Base-by-base conservation (phyloP, 2,888 invertebrate genomes). In the Melikaiella ostensackeni region DNA sequence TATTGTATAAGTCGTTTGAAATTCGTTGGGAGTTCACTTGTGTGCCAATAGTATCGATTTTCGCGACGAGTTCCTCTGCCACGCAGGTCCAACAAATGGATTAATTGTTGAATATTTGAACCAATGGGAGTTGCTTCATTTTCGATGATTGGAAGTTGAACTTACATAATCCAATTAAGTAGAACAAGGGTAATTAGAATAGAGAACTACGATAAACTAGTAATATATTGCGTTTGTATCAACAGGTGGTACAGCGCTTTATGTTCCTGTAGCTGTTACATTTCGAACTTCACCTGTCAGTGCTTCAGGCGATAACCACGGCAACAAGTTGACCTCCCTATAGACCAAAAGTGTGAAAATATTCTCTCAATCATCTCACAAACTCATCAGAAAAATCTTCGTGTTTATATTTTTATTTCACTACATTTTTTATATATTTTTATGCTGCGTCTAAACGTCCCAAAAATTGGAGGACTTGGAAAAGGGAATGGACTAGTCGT, bases 191-290 rank as follows among this genome's bases (percentile, higher is more conserved):
- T 30, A 70, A 70, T 46, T 70, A 70, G 46, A 70, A 46, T 70
- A 27, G 66, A 46, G 66, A 70, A 50, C 46, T 30, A 50, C 50
- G 46, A 50, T 70, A 70, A 11, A 19, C 46, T 50, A 70, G 27
- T 50, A 70, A 70, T 70, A n/a, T 70, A 70, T 46, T 70, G 50
- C 66, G 46, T 70, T 66, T 70, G n/a, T 30, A 70, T 70, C 66
- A 70, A 70, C 66, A 70, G 66, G 66, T 70, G 66, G 66, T 27
- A 70, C 27, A 70, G 46, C 50, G 46, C 46, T 70, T 70, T 70
- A 70, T 70, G 46, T 70, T 70, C 27, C 30, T 30, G 66, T 70
- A 27, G 66, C 46, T 50, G 46, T 70, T 70, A 70, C 42, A 70
- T 42, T 70, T 50, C 46, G 46, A 70, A 70, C 46, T 46, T 70